Conservation (phyloP, 2,113 vertebrate genomes). For the Passerina amoena region DNA sequence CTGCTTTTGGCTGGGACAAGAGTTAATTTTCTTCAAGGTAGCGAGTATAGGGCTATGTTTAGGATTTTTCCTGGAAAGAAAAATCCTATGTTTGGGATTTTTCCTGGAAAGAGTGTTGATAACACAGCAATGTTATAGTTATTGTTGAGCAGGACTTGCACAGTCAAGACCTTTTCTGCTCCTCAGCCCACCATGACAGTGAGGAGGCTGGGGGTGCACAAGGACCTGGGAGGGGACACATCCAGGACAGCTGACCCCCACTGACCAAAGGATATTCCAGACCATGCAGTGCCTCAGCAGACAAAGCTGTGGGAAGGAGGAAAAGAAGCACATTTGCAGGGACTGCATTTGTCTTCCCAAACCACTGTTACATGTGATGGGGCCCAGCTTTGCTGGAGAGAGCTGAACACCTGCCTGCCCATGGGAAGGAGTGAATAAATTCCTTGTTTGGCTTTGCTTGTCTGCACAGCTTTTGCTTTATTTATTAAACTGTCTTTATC, state of each 20-base stretch:
- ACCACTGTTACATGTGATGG: neutral
- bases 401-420: neutral
- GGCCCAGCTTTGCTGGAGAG: neutral
- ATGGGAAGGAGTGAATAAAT: neutral
- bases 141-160: neutral
- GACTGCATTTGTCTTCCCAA: neutral
- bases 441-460: neutral
- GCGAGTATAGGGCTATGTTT: neutral
- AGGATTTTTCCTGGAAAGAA: neutral
- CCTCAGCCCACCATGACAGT: neutral
- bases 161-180: neutral
- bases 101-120: neutral
- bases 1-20: neutral
- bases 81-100: neutral
- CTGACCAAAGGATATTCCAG: neutral
- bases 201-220: neutral
- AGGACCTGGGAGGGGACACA: neutral
- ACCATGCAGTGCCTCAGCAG: neutral
- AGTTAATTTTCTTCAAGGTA: neutral
- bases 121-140: neutral
- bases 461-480: neutral
- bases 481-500: neutral
- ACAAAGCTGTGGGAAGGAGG: neutral
- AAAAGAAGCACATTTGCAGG: neutral
- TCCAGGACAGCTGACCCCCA: neutral